Percentiles rank a stretch among this genome's conserved stretches.
phyloP scores from a whole-genome alignment of 2,888 invertebrate species.

The Gastrophysa polygoni region DNA sequence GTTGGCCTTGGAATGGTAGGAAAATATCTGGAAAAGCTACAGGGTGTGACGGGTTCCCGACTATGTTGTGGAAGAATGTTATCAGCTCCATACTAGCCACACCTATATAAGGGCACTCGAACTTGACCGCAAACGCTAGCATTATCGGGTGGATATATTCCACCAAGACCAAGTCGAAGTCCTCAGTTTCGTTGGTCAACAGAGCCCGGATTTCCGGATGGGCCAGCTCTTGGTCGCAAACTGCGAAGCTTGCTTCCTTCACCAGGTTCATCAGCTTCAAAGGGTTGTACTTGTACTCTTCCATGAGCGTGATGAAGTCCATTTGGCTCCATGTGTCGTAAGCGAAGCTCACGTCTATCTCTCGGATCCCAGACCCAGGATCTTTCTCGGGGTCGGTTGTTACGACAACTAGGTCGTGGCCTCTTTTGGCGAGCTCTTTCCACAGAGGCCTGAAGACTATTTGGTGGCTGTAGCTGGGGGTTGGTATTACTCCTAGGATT shows the following conservation, averaged over 20 bases:
- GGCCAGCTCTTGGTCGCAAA: constrained; percentile 22
- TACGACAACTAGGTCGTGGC: constrained; percentile 60
- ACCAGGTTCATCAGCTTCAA: constrained; percentile 14
- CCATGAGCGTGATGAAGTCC: not conserved
- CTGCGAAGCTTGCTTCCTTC: constrained; percentile 19
- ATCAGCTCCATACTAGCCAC: constrained; percentile 48
- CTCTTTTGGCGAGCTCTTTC: constrained; percentile 56
- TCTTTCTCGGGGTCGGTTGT: constrained; percentile 56
- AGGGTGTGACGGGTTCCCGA: constrained; percentile 36
- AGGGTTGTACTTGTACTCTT: constrained; percentile 3
- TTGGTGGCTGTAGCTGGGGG: constrained; percentile 58
- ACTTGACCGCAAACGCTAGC: constrained; percentile 45
- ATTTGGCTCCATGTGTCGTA: constrained; percentile 41
- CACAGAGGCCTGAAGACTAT: constrained; percentile 57
- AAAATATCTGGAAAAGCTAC: constrained; percentile 36
- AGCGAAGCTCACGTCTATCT: constrained; percentile 54
- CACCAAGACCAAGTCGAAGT: constrained; percentile 47
- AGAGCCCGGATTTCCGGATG: constrained; percentile 37
- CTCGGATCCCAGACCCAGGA: constrained; percentile 52
- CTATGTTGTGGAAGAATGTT: constrained; percentile 40
- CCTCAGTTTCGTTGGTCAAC: constrained; percentile 30
- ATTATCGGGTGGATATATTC: constrained; percentile 41
- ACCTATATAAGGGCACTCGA: constrained; percentile 50
- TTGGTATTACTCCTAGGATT: constrained; percentile 40
- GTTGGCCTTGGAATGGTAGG: constrained; percentile 26